A percentile compares a stretch with the other conserved stretches of the same genome.
Conservation (phyloP, 2,888 invertebrate species). For the Pterobdella sp. region DNA sequence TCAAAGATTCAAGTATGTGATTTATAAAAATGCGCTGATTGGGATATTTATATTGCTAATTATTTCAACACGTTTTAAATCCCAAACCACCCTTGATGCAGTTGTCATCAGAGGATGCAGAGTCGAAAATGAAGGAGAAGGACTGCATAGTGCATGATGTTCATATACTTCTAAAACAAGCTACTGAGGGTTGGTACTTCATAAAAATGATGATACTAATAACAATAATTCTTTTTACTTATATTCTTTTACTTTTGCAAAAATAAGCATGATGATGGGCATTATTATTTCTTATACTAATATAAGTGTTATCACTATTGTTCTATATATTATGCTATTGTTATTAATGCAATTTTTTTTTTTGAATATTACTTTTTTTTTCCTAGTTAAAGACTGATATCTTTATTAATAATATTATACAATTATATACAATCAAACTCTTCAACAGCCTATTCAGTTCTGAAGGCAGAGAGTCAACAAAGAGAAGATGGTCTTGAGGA, state of each 20-base stretch:
- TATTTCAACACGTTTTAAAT: too few species aligned
- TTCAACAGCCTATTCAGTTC: not conserved
- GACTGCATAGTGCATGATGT: constrained; percentile 69
- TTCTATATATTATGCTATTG: too few species aligned
- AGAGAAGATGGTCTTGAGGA: not conserved
- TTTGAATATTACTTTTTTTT: too few species aligned
- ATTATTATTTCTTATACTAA: not conserved
- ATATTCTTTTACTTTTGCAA: too few species aligned
- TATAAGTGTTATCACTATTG: not conserved
- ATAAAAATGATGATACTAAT: not conserved
- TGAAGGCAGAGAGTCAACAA: not conserved
- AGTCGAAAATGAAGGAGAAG: constrained; percentile 69
- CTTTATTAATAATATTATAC: too few species aligned
- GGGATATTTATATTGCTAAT: too few species aligned
- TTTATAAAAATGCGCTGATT: too few species aligned
- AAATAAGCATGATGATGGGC: not conserved
- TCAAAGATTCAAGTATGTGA: too few species aligned
- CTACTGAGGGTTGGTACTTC: constrained; percentile 57
- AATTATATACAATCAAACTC: not conserved
- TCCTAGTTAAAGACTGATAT: too few species aligned
- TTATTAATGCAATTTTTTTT: too few species aligned
- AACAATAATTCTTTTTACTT: not conserved
- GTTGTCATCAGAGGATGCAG: constrained; percentile 65
- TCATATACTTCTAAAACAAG: constrained; percentile 64
- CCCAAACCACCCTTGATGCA: constrained; percentile 36